Evolutionary conservation across 2,888 invertebrate genomes (phyloP).

Genomic region (Dryococelus australis): DNA sequence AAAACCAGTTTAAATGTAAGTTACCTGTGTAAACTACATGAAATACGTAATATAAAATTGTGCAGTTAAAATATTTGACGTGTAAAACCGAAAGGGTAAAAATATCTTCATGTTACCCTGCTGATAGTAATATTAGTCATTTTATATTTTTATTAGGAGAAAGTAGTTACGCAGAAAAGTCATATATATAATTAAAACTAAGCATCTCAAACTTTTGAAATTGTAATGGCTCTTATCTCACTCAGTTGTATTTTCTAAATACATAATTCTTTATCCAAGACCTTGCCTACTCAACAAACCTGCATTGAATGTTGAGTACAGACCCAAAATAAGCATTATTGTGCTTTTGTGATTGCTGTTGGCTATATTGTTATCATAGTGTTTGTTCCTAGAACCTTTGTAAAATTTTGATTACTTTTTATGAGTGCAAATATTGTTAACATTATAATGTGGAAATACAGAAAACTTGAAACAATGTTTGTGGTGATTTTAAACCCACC

Average conservation of each 20-base stretch:
- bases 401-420: conserved; percentile 13
- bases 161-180: not conserved
- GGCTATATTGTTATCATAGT: conserved; percentile 5
- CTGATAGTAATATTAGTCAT: not conserved
- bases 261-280: not conserved
- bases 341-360: not conserved
- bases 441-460: conserved; percentile 6
- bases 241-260: not conserved
- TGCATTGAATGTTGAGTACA: not conserved
- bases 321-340: not conserved
- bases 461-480: not conserved
- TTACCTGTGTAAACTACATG: too few species aligned
- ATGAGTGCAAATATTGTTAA: conserved; percentile 28
- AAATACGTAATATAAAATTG: too few species aligned
- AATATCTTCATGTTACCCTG: too few species aligned
- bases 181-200: not conserved
- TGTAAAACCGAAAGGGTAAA: too few species aligned
- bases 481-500: not conserved
- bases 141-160: conserved; percentile 9
- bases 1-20: too few species aligned
- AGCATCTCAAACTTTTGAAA: not conserved
- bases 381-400: conserved; percentile 12
- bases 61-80: too few species aligned
- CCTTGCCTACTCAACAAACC: not conserved
- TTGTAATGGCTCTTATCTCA: not conserved